Evolutionary conservation across 23 tunicate genomes (phyloP).

Genomic region (Clavelina lepadiformis): DNA sequence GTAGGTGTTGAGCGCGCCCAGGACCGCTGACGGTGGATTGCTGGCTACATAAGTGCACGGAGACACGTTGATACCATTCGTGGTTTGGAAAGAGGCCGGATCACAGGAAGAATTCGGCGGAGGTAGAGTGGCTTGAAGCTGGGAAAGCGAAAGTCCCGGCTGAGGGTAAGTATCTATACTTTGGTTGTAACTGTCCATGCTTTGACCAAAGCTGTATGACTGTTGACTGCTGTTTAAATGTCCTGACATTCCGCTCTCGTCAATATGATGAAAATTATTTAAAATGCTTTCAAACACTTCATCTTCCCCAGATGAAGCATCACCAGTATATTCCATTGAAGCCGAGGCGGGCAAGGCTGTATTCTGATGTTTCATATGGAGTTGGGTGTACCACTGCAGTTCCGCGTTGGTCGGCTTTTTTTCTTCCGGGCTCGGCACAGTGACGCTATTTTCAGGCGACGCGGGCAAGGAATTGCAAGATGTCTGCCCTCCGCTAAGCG

Average conservation of each 20-base stretch:
- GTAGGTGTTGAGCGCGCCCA: background rate
- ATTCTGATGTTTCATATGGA: background rate
- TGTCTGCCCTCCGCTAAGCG: too few species aligned
- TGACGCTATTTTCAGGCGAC: slow-evolving; percentile 6
- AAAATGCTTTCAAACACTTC: background rate
- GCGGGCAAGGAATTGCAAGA: slow-evolving; percentile 5
- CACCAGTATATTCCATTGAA: too few species aligned
- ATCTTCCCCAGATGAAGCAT: slow-evolving; percentile 1
- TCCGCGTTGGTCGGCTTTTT: slow-evolving; percentile 5
- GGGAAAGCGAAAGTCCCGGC: background rate
- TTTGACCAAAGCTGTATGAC: background rate
- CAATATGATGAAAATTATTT: slow-evolving; percentile 7
- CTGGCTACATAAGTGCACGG: too few species aligned
- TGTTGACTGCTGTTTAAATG: background rate
- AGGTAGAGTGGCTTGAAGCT: background rate
- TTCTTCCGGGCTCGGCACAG: slow-evolving; percentile 18
- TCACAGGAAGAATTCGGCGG: background rate
- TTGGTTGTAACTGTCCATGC: background rate
- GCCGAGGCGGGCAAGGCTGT: background rate
- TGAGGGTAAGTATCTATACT: background rate
- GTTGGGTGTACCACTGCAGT: background rate
- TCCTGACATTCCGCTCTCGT: background rate
- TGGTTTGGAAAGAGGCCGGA: background rate
- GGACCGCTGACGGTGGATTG: too few species aligned
- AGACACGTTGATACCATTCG: background rate